These are phyloP conservation scores for Cardiocondyla obscurior DNA, from an alignment of 1,140 invertebrate species.

Conservation along the genomic window DNA sequence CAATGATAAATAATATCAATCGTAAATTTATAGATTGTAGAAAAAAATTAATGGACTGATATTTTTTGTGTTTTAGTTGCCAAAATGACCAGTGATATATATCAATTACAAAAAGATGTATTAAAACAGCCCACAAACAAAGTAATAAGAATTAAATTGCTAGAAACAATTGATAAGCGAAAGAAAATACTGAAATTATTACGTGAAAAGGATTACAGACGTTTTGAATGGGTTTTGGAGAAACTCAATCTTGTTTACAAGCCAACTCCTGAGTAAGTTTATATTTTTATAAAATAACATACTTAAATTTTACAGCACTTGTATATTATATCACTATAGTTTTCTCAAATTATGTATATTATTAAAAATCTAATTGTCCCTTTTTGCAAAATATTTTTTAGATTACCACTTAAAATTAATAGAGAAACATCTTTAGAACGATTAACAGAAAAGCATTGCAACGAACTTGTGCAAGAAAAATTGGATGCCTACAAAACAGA, in stretches of 20 bases:
- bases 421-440: conserved; percentile 88
- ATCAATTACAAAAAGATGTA: conserved; percentile 84
- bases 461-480: conserved; percentile 87
- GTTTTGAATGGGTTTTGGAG: conserved; percentile 94
- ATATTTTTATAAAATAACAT: neutral
- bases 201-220: conserved; percentile 90
- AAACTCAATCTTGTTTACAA: conserved; percentile 91
- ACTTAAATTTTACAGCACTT: no score
- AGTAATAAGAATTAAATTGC: conserved; percentile 84
- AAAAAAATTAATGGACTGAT: neutral
- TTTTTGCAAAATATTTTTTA: conserved; percentile 15
- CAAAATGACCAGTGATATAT: conserved; percentile 84
- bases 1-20: neutral
- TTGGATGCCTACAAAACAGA: conserved; percentile 86
- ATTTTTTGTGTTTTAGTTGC: conserved; percentile 83
- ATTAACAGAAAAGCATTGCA: conserved; percentile 87
- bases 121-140: conserved; percentile 83
- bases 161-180: conserved; percentile 90
- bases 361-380: neutral
- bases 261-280: conserved; percentile 85
- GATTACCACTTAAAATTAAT: neutral
- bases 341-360: neutral
- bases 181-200: conserved; percentile 89
- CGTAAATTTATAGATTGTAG: neutral
- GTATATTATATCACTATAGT: no score